These are phyloP conservation scores for Trogon melanurus DNA, from an alignment of 2,113 vertebrate genomes.

Conservation along the genomic window DNA sequence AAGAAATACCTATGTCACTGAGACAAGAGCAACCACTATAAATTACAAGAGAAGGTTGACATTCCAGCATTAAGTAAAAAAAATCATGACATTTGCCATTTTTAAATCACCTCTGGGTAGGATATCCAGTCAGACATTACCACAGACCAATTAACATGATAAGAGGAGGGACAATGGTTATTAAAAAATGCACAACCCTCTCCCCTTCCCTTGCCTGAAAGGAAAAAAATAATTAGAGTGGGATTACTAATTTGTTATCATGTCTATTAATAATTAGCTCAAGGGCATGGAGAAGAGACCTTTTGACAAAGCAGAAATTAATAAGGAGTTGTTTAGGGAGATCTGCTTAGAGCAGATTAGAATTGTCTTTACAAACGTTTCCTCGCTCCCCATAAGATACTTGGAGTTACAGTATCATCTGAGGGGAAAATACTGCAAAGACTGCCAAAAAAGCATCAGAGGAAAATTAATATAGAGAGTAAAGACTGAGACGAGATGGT, in stretches of 20 bases:
- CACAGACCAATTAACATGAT: constrained; percentile 53
- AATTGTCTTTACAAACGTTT: background rate
- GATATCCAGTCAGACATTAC: constrained; percentile 52
- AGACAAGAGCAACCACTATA: constrained; percentile 19
- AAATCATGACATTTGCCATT: constrained; percentile 38
- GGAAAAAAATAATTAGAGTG: constrained; percentile 20
- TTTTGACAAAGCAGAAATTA: constrained; percentile 40
- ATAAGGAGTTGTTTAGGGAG: constrained; percentile 23
- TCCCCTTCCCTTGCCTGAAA: background rate
- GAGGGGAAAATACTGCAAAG: background rate
- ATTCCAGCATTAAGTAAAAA: constrained; percentile 36
- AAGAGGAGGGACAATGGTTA: constrained; percentile 8
- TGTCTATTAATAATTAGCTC: constrained; percentile 42
- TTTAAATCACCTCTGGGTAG: constrained; percentile 56
- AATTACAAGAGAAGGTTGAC: constrained; percentile 45
- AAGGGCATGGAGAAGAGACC: background rate
- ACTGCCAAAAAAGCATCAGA: constrained; percentile 28
- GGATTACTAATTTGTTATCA: background rate
- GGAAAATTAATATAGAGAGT: background rate
- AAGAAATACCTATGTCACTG: constrained; percentile 43
- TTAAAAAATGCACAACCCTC: constrained; percentile 5
- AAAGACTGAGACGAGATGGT: background rate
- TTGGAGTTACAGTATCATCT: background rate
- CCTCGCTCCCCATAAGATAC: background rate
- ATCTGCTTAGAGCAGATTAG: constrained; percentile 22